Base-by-base conservation (phyloP, 2,888 invertebrate genomes). In the Amblyteles armatorius region DNA sequence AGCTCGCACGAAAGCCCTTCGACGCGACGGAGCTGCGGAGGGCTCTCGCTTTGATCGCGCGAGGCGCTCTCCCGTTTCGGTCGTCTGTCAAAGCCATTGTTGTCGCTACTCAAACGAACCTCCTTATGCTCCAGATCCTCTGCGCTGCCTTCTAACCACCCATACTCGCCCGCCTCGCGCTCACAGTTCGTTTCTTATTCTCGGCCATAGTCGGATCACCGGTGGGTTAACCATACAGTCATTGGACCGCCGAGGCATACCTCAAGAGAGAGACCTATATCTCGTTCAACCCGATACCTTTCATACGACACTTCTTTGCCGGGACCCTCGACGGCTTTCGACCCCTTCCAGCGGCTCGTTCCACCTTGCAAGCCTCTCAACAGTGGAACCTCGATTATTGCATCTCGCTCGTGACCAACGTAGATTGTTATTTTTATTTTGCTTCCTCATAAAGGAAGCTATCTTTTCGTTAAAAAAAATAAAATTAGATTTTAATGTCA, bases 21-120 rank as follows among this genome's bases (percentile, higher is more conserved):
- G 63, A 65, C 76, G 48, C n/a, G n/a, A 3, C 44, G 52, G 36
- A 26, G 55, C 48, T 57, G 57, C 29, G 22, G 44, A 29, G 69
- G 33, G 73, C 63, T 74, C 74, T 71, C 52, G 50, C 83, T 83
- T 83, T 83, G 83, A 83, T 57, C 57, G 63, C 50, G 55, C 50
- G 69, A 74, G 83, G 78, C 36, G 40, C 16, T n/a, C 36, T 11
- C 44, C 44, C 78, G 74, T 79, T 74, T 83, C 79, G 74, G 79
- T 83, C 63, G 69, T 29, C 69, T 74, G 69, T 83, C 79, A 79
- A 83, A 83, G 83, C 74, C 79, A 79, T 83, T 83, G 79, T 83
- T 83, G 79, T 83, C 83, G 69, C 69, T 79, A 79, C 83, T 83
- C 83, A 69, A 83, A 79, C 83, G 74, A 79, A 19, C 29, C 79